Evolutionary conservation across 2,888 invertebrate species (phyloP), one percentile per base, ranked within the genome.

Genomic region (Criorhina ranunculi): DNA sequence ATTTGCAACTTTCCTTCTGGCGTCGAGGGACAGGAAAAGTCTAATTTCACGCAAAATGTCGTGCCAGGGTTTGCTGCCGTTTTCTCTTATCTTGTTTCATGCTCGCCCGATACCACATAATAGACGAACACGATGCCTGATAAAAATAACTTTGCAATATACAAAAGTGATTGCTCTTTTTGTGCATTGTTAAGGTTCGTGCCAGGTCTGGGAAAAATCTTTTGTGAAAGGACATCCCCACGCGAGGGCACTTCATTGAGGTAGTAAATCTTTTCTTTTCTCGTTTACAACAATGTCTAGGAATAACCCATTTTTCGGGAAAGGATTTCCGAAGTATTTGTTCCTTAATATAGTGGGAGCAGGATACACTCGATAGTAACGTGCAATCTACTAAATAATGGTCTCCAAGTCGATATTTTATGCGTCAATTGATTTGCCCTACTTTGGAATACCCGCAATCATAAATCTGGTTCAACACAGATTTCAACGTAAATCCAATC

Each of bases 401-500:
- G 70, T 29, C 53, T 57, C 40, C 8, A 12, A 9, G 37, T 51
- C 12, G 5, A 70, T 59, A 66, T 69, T 57, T 81, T 62, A 69
- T 31, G 42, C n/a, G 12, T 82, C 66, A 60, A 82, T 82, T 37
- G 59, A 24, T 53, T 37, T 60, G 77, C 31, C 44, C 64, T 19
- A 72, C 51, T 59, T 55, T 57, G 5, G 15, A 37, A 35, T 24
- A 24, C n/a, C 24, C 42, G 29, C 11, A 66, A 12, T 49, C 46
- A 78, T 82, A 67, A 82, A 78, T 77, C 66, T 66, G 7, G 15
- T 33, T 24, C 46, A 59, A 51, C 42, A 15, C 11, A 19, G 7
- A 66, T 44, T 55, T 51, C 40, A 46, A 46, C 66, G 37, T 53
- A 78, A 72, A 67, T 72, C 67, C 60, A 82, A 82, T 77, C 37